Evolutionary conservation across 2,888 invertebrate genomes (phyloP).

Genomic region (Agrochola macilenta): DNA sequence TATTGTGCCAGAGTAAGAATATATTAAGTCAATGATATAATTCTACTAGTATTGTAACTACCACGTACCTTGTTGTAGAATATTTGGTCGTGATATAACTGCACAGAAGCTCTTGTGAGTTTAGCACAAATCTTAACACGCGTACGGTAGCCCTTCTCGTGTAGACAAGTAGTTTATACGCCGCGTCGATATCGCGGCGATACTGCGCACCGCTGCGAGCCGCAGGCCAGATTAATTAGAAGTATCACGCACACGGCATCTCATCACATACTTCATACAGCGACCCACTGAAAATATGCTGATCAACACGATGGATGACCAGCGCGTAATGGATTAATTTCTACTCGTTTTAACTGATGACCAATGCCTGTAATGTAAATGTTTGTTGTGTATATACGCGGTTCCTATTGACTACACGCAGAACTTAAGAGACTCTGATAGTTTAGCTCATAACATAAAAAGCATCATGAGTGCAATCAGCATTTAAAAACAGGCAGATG

Average conservation of each 20-base stretch:
- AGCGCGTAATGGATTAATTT: slow-evolving; percentile 31
- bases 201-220: slow-evolving; percentile 59
- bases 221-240: slow-evolving; percentile 79
- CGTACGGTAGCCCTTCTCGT: slow-evolving; percentile 44
- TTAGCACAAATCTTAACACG: slow-evolving; percentile 8
- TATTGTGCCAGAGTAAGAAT: neutral
- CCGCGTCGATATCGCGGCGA: slow-evolving; percentile 35
- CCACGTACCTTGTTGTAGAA: neutral
- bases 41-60: neutral
- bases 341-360: slow-evolving; percentile 13
- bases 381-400: slow-evolving; percentile 10
- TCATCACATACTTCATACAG: slow-evolving; percentile 40
- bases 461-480: slow-evolving; percentile 28
- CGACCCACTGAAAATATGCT: slow-evolving; percentile 27
- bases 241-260: slow-evolving; percentile 41
- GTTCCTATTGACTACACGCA: slow-evolving; percentile 3
- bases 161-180: slow-evolving; percentile 46
- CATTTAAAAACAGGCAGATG: slow-evolving; percentile 1
- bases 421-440: slow-evolving; percentile 5
- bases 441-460: slow-evolving; percentile 21
- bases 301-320: slow-evolving; percentile 25
- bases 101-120: slow-evolving; percentile 14
- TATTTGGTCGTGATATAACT: neutral
- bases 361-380: neutral
- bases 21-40: neutral